phyloP scores from a whole-genome alignment of 37 sponge, comb jelly and placozoan genomes.

The Axinella damicornis region DNA sequence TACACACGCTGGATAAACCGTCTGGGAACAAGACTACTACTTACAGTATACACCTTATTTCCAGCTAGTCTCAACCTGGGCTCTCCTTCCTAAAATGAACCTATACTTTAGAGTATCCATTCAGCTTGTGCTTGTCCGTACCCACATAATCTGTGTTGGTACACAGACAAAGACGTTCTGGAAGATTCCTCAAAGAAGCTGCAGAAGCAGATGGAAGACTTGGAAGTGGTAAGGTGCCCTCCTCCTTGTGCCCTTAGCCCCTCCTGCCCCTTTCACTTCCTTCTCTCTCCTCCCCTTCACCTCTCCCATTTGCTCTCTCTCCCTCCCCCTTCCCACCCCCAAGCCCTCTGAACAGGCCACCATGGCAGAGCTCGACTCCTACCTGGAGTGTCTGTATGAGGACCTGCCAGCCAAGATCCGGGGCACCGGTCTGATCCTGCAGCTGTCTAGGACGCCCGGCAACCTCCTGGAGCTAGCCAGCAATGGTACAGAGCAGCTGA shows the following conservation, averaged over 20 bases:
- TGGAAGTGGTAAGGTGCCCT: slow-evolving; percentile 11
- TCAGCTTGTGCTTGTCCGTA: too few relatives aligned
- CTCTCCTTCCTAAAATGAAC: too few relatives aligned
- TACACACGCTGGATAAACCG: too few relatives aligned
- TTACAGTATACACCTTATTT: too few relatives aligned
- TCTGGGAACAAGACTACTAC: too few relatives aligned
- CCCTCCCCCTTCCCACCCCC: too few relatives aligned
- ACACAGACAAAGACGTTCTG: slow-evolving; percentile 44
- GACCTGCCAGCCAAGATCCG: slow-evolving; percentile 78
- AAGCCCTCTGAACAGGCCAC: slow-evolving; percentile 79
- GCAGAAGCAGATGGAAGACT: slow-evolving; percentile 47
- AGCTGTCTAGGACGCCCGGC: slow-evolving; percentile 93
- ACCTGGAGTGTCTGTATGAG: slow-evolving; percentile 92
- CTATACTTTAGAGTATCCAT: too few relatives aligned
- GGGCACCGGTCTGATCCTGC: slow-evolving; percentile 90
- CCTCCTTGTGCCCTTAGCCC: too few relatives aligned
- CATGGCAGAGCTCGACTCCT: slow-evolving; percentile 82
- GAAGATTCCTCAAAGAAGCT: slow-evolving; percentile 50
- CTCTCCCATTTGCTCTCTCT: too few relatives aligned
- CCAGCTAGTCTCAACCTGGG: too few relatives aligned
- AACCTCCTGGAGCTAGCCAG: slow-evolving; percentile 84
- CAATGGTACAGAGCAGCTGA: slow-evolving; percentile 58
- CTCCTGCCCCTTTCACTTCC: too few relatives aligned
- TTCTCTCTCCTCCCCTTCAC: too few relatives aligned
- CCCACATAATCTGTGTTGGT: not conserved